Evolutionary conservation across 2,113 vertebrate species (phyloP).

Genomic region (Numida meleagris): DNA sequence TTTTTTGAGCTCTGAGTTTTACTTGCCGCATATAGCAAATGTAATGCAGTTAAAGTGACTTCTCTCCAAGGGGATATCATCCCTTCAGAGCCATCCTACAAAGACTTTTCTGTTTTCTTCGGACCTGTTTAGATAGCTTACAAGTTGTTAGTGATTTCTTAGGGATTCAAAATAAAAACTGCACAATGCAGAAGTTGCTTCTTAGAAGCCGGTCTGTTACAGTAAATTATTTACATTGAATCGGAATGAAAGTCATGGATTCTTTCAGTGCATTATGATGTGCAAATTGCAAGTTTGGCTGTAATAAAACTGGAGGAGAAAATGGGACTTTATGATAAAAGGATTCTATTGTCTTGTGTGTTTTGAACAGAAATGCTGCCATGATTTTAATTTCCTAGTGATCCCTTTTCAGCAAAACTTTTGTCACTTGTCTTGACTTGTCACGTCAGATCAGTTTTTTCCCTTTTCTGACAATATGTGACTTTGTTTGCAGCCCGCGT

Average conservation of each 20-base stretch:
- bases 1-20: neutral
- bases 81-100: constrained; percentile 7
- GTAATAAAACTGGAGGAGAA: constrained; percentile 24
- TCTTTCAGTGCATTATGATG: constrained; percentile 43
- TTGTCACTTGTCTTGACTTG: constrained; percentile 46
- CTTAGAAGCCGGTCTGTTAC: constrained; percentile 40
- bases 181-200: neutral
- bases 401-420: constrained; percentile 59
- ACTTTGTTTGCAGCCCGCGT: constrained; percentile 50
- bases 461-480: constrained; percentile 47
- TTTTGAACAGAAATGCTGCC: constrained; percentile 60
- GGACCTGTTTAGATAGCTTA: constrained; percentile 58
- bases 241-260: constrained; percentile 30
- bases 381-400: constrained; percentile 61
- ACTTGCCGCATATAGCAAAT: neutral
- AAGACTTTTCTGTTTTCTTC: constrained; percentile 5
- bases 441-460: constrained; percentile 49
- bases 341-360: constrained; percentile 50
- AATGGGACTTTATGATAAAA: constrained; percentile 61
- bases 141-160: constrained; percentile 35
- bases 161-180: constrained; percentile 9
- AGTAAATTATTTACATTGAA: constrained; percentile 38
- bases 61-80: neutral
- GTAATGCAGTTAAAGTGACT: neutral
- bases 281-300: constrained; percentile 55